These are phyloP conservation scores for Donacobius atricapilla DNA, from an alignment of 2,113 vertebrate species.

Conservation along the genomic window DNA sequence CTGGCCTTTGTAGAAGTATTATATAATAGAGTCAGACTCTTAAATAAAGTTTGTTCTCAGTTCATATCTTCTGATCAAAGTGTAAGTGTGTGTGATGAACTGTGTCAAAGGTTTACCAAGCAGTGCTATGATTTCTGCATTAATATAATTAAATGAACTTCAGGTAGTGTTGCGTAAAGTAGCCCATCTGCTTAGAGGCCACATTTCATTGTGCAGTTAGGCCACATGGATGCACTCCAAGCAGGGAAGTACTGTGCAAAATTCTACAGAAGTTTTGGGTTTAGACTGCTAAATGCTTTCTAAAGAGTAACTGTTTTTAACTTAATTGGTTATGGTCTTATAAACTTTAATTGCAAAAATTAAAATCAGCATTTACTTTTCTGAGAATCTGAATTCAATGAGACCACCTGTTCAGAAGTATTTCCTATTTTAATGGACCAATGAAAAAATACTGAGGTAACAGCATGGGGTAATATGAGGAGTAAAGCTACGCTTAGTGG, in stretches of 20 bases:
- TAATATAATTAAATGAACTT: neutral
- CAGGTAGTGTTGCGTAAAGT: neutral
- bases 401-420: neutral
- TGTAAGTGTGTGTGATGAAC: no score
- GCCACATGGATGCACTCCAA: neutral
- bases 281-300: neutral
- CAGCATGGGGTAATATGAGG: neutral
- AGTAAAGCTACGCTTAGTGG: neutral
- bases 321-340: neutral
- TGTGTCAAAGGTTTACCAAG: neutral
- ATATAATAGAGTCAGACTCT: no score
- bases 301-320: neutral
- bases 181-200: neutral
- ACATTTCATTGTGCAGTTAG: neutral
- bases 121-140: neutral
- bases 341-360: neutral
- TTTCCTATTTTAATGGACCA: neutral
- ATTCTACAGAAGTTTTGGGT: neutral
- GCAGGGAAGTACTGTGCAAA: neutral
- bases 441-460: neutral
- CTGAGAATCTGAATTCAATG: neutral
- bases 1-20: no score
- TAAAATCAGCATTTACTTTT: neutral
- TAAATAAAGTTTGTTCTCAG: no score
- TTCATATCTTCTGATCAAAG: no score